Conservation (phyloP, 2,888 invertebrate species). For the Cynaeus angustus region DNA sequence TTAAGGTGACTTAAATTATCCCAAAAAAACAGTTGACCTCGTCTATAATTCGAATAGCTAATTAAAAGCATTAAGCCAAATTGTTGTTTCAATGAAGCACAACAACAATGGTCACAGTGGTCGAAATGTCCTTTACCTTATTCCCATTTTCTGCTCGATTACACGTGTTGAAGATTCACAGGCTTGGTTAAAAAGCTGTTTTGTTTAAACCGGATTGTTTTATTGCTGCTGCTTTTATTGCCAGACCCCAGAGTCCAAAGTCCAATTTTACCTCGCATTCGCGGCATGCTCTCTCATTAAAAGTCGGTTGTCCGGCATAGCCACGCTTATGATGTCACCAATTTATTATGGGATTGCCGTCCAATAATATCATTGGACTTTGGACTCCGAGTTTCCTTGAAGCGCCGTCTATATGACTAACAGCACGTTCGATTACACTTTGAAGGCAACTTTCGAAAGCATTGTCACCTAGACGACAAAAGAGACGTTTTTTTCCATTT, state of each 20-base stretch:
- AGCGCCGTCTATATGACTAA: slow-evolving; percentile 16
- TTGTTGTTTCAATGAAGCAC: too few relatives aligned
- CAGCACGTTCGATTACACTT: slow-evolving; percentile 17
- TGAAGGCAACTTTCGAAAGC: not conserved
- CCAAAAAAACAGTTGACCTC: not conserved
- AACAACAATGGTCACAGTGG: not conserved
- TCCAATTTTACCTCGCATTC: slow-evolving; percentile 44
- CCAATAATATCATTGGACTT: slow-evolving; percentile 37
- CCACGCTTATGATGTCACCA: slow-evolving; percentile 47
- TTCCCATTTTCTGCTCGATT: not conserved
- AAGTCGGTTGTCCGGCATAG: slow-evolving; percentile 35
- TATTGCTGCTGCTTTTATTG: slow-evolving; percentile 16
- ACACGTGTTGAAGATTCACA: not conserved
- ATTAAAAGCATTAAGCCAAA: not conserved
- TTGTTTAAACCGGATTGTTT: slow-evolving; percentile 25
- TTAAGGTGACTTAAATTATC: not conserved
- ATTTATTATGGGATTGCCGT: slow-evolving; percentile 45
- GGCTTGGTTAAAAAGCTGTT: not conserved
- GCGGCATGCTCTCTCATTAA: slow-evolving; percentile 48
- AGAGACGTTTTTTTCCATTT: slow-evolving; percentile 4
- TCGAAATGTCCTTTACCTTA: slow-evolving; percentile 13
- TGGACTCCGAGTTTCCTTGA: slow-evolving; percentile 43
- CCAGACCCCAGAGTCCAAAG: slow-evolving; percentile 43
- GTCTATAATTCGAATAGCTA: not conserved
- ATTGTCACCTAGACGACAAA: not conserved